Conservation (phyloP, 2,888 invertebrate genomes). For the Holacanthella duospinosa region DNA sequence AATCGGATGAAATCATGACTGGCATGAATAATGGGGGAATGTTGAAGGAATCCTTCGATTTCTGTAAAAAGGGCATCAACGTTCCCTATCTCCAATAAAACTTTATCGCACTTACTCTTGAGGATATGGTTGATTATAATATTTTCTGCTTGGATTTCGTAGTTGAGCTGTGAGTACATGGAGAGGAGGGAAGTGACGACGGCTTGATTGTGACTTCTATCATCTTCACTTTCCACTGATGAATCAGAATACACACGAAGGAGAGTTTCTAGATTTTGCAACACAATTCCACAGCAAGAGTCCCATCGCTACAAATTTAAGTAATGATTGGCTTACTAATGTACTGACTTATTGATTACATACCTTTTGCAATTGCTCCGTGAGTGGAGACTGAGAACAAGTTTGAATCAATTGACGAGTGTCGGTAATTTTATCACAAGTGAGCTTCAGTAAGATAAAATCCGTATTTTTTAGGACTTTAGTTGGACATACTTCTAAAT, state of each 20-base stretch:
- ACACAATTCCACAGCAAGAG: constrained; percentile 16
- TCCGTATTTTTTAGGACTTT: constrained; percentile 20
- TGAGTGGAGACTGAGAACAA: constrained; percentile 7
- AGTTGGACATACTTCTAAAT: constrained; percentile 22
- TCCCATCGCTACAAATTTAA: constrained; percentile 23
- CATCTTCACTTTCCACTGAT: background rate
- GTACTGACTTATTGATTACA: background rate
- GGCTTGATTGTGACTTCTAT: background rate
- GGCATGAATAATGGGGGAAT: constrained; percentile 25
- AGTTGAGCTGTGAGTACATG: constrained; percentile 31
- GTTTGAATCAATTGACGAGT: constrained; percentile 26
- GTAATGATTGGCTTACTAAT: too few species aligned
- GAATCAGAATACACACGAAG: constrained; percentile 18
- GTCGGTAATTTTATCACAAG: constrained; percentile 32
- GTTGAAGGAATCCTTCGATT: constrained; percentile 28
- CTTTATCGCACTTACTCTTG: constrained; percentile 29
- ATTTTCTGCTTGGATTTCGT: constrained; percentile 28
- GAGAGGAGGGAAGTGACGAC: constrained; percentile 26
- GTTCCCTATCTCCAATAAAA: constrained; percentile 34
- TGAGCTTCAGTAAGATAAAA: constrained; percentile 22
- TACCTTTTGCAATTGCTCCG: background rate
- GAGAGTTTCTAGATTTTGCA: constrained; percentile 22
- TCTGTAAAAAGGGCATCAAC: constrained; percentile 29
- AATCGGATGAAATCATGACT: constrained; percentile 20
- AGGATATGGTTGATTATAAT: constrained; percentile 27